Evolutionary conservation across 2,797 vertebrate genomes (phyloP).

Genomic region (Myripristis jacobus): DNA sequence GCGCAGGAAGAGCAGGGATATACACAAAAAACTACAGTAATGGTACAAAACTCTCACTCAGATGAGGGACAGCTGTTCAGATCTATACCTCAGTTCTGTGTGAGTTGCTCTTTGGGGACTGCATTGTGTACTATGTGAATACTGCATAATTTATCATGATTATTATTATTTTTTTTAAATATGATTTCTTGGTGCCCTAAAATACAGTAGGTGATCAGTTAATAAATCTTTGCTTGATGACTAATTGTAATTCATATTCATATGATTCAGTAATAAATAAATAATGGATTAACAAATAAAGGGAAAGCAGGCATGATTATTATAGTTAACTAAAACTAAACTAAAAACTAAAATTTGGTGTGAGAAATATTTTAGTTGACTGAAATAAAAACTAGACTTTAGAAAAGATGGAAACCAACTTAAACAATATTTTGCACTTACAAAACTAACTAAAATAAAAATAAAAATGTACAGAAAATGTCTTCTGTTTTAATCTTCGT

Average conservation of each 20-base stretch:
- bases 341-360: no score
- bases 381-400: no score
- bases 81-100: slow-evolving; percentile 5
- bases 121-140: not conserved
- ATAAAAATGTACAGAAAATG: no score
- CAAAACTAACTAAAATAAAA: no score
- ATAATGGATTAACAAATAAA: no score
- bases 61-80: not conserved
- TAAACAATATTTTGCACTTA: no score
- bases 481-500: no score
- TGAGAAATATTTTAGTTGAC: no score
- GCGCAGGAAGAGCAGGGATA: slow-evolving; percentile 20
- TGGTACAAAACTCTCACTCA: not conserved
- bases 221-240: slow-evolving; percentile 17
- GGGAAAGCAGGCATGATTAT: no score
- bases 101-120: slow-evolving; percentile 1
- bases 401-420: no score
- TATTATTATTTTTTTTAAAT: not conserved
- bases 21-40: slow-evolving; percentile 60
- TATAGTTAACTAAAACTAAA: no score
- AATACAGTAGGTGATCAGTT: slow-evolving; percentile 14
- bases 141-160: not conserved
- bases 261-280: not conserved
- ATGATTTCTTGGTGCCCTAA: not conserved
- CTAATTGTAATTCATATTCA: slow-evolving; percentile 3